Conservation (phyloP, 2,888 invertebrate genomes). For the Philereme transversata region DNA sequence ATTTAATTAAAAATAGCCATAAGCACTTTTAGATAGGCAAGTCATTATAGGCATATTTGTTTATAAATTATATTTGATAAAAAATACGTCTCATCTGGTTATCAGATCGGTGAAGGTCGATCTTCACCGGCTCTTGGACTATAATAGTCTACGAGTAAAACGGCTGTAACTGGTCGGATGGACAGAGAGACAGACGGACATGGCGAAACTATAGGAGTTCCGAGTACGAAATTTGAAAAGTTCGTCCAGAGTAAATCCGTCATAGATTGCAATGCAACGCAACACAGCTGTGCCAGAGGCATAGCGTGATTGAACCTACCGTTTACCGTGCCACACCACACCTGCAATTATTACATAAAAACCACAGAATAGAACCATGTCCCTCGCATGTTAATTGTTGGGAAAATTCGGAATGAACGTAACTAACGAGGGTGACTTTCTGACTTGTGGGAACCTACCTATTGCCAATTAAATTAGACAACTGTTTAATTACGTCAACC, state of each 20-base stretch:
- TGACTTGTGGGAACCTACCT: constrained; percentile 78
- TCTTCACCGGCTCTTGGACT: too few species aligned
- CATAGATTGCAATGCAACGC: constrained; percentile 1
- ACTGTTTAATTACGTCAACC: constrained; percentile 74
- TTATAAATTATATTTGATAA: too few species aligned
- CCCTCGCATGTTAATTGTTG: constrained; percentile 73
- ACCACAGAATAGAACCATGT: constrained; percentile 27
- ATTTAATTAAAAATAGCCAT: too few species aligned
- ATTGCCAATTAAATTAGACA: constrained; percentile 82
- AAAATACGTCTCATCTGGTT: too few species aligned
- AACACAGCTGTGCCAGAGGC: constrained; percentile 39
- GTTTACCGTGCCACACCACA: constrained; percentile 58
- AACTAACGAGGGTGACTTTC: constrained; percentile 75
- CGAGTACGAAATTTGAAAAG: neutral
- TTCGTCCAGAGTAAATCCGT: neutral
- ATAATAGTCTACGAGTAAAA: too few species aligned
- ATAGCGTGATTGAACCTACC: constrained; percentile 57
- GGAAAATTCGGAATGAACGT: constrained; percentile 65
- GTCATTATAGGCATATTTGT: too few species aligned
- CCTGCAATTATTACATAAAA: constrained; percentile 67
- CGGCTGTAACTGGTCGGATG: too few species aligned
- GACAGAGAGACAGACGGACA: too few species aligned
- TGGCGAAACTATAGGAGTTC: too few species aligned
- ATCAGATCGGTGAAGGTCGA: too few species aligned
- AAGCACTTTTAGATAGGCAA: too few species aligned